Evolutionary conservation across 2,113 vertebrate species (phyloP).

Genomic region (Pandion haliaetus): DNA sequence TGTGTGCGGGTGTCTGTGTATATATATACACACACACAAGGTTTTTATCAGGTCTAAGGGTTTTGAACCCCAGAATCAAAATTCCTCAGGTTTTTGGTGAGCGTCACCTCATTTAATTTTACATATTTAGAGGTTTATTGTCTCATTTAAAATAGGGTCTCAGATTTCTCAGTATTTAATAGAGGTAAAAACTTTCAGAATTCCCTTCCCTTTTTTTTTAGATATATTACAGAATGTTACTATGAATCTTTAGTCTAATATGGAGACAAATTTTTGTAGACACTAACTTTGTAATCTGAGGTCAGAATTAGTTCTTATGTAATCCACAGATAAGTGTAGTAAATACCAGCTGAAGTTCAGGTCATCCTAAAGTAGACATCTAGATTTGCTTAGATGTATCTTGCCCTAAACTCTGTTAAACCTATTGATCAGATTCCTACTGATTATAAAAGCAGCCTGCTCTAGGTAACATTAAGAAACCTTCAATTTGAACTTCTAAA

Average conservation of each 20-base stretch:
- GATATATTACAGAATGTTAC: not conserved
- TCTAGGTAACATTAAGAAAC: not conserved
- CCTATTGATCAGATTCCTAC: not conserved
- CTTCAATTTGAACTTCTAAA: not conserved
- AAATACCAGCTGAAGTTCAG: not conserved
- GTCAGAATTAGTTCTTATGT: not conserved
- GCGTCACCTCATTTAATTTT: not conserved
- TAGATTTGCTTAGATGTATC: not conserved
- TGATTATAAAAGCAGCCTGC: not conserved
- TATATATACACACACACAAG: fast-evolving
- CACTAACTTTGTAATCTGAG: not conserved
- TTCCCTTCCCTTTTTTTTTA: fast-evolving
- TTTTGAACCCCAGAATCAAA: not conserved
- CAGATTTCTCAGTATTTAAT: not conserved
- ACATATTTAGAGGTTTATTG: not conserved
- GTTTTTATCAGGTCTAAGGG: not conserved
- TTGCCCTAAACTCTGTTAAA: not conserved
- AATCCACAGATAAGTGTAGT: not conserved
- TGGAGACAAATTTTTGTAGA: not conserved
- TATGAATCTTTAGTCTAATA: not conserved
- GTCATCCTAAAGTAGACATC: not conserved
- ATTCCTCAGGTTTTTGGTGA: not conserved
- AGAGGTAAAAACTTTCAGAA: not conserved
- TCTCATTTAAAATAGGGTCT: not conserved
- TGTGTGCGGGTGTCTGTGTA: not conserved